Conservation (phyloP, 2,113 vertebrate genomes). For the Peromyscus polionotus region DNA sequence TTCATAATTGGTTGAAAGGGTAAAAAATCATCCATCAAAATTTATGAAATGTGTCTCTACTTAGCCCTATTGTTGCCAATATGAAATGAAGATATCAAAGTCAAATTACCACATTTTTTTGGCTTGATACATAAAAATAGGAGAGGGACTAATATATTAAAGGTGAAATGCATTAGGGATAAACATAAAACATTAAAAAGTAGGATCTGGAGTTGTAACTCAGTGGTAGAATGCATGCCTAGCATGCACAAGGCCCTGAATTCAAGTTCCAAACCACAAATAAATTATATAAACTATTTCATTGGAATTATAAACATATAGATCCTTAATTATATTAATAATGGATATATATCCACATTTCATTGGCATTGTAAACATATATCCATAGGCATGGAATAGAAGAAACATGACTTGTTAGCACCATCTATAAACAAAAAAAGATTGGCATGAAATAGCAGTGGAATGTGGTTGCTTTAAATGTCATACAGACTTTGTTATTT, state of each 20-base stretch:
- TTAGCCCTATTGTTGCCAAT: background rate
- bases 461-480: background rate
- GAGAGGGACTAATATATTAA: background rate
- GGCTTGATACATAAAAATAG: constrained; percentile 4
- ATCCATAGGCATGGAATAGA: background rate
- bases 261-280: background rate
- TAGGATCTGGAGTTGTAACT: background rate
- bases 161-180: background rate
- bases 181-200: background rate
- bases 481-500: background rate
- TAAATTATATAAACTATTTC: background rate
- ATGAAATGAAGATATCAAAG: background rate
- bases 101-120: background rate
- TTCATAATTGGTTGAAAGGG: background rate
- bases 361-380: background rate
- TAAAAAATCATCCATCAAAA: background rate
- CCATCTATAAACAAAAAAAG: background rate
- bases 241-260: background rate
- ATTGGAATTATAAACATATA: background rate
- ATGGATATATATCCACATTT: background rate
- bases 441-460: background rate
- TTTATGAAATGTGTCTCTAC: background rate
- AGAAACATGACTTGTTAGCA: background rate
- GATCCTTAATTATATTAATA: background rate
- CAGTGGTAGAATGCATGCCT: background rate